Conservation (phyloP, 1,140 invertebrate species). For the Caerostris darwini region DNA sequence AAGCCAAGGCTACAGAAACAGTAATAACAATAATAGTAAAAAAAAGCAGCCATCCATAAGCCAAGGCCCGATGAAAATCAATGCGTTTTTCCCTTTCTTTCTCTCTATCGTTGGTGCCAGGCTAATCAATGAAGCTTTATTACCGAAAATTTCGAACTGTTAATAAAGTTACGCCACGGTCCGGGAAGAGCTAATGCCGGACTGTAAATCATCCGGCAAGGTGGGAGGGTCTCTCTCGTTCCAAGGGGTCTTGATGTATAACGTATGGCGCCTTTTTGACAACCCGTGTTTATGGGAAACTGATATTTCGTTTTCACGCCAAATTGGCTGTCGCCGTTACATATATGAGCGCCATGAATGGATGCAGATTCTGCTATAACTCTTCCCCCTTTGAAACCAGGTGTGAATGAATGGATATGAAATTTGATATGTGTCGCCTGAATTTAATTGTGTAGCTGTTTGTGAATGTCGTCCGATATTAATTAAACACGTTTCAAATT, state of each 20-base stretch:
- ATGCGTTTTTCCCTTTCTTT: constrained; percentile 13
- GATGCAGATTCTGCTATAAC: constrained; percentile 42
- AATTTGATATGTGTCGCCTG: constrained; percentile 5
- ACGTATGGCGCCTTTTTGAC: constrained; percentile 66
- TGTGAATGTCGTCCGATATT: neutral
- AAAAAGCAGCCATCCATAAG: constrained; percentile 35
- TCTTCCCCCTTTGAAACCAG: constrained; percentile 22
- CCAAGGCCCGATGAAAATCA: constrained; percentile 65
- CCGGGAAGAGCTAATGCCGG: constrained; percentile 64
- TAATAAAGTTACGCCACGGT: constrained; percentile 69
- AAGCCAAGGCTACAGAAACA: neutral
- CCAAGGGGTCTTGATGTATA: constrained; percentile 46
- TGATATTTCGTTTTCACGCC: constrained; percentile 75
- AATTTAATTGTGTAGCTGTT: neutral
- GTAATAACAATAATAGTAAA: constrained; percentile 21
- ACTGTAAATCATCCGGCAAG: constrained; percentile 59
- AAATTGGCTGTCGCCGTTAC: constrained; percentile 64
- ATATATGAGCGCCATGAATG: constrained; percentile 45
- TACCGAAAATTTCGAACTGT: constrained; percentile 74
- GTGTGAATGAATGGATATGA: neutral
- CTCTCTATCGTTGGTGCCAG: neutral
- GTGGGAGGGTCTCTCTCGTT: neutral
- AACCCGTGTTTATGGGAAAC: constrained; percentile 71
- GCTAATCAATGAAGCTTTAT: constrained; percentile 72
- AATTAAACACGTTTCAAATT: neutral